Conservation (phyloP, 1,140 invertebrate species). For the Mylabris phalerata region DNA sequence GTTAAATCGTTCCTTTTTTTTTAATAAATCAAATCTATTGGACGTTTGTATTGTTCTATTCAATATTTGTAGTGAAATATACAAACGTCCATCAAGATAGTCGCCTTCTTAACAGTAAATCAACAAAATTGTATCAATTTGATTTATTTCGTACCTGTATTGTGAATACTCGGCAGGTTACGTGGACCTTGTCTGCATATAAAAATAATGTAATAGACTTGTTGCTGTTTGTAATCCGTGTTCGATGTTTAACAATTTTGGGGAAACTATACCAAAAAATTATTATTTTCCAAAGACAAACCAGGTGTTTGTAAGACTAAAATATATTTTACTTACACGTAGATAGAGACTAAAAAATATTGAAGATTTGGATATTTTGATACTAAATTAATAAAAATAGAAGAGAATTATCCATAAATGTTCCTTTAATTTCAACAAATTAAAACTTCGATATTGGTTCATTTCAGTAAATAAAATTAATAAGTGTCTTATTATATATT, state of each 20-base stretch:
- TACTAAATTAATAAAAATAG: conserved; percentile 33
- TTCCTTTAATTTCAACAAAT: conserved; percentile 3
- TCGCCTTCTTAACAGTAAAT: background rate
- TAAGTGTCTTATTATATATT: conserved; percentile 20
- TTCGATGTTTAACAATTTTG: conserved; percentile 32
- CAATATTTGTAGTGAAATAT: background rate
- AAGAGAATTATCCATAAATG: conserved; percentile 16
- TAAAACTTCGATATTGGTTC: background rate
- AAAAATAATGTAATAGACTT: conserved; percentile 13
- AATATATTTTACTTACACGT: conserved; percentile 38
- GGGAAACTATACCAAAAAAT: background rate
- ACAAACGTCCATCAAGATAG: background rate
- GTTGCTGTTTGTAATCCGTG: conserved; percentile 31
- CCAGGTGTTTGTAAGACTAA: conserved; percentile 27
- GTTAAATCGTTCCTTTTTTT: background rate
- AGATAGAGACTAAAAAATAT: conserved; percentile 29
- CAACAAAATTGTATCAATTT: background rate
- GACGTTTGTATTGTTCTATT: background rate
- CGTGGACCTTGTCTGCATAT: conserved; percentile 31
- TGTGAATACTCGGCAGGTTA: conserved; percentile 32
- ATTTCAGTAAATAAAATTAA: conserved; percentile 17
- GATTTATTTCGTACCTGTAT: conserved; percentile 20
- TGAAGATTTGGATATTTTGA: conserved; percentile 38
- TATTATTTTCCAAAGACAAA: background rate
- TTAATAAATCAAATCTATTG: background rate